A percentile compares a stretch with the other conserved stretches of the same genome.
phyloP scores from a whole-genome alignment of 1,140 invertebrate species.

The Drosophila nikananu region DNA sequence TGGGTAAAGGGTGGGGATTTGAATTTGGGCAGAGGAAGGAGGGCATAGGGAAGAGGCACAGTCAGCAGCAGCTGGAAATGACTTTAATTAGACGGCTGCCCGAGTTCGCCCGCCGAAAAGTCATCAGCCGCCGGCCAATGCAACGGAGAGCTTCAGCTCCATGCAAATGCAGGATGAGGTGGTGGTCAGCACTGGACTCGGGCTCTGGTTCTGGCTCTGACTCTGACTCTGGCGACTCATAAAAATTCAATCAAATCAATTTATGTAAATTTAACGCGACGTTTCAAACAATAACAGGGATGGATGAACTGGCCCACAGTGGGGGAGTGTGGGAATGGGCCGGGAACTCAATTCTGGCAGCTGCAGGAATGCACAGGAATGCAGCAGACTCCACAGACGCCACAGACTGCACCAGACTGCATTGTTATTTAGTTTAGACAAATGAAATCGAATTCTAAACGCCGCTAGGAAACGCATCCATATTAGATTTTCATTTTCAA shows the following conservation, averaged over 20 bases:
- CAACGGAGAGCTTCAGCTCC: constrained; percentile 7
- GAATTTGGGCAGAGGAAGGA: background rate
- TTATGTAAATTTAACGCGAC: constrained; percentile 82
- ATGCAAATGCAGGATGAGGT: background rate
- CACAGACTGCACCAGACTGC: constrained; percentile 29
- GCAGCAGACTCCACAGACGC: background rate
- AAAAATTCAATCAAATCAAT: constrained; percentile 85
- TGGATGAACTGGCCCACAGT: constrained; percentile 6
- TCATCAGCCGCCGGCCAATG: constrained; percentile 47
- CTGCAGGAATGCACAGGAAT: constrained; percentile 15
- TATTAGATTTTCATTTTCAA: constrained; percentile 71
- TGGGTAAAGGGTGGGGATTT: constrained; percentile 9
- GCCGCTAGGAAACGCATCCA: constrained; percentile 42
- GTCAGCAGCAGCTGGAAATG: constrained; percentile 73
- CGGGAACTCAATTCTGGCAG: constrained; percentile 34
- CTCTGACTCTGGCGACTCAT: constrained; percentile 48
- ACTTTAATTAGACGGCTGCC: constrained; percentile 69
- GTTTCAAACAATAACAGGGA: constrained; percentile 46
- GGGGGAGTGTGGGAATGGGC: background rate
- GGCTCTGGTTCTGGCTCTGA: constrained; percentile 1
- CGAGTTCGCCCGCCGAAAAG: constrained; percentile 32
- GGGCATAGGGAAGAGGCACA: too few species aligned
- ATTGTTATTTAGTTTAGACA: constrained; percentile 80
- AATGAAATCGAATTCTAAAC: constrained; percentile 74
- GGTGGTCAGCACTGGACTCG: background rate